Percentiles rank a stretch among this genome's conserved stretches.
Evolutionary conservation across 2,888 invertebrate species (phyloP).

Genomic region (Eupithecia centaureata): DNA sequence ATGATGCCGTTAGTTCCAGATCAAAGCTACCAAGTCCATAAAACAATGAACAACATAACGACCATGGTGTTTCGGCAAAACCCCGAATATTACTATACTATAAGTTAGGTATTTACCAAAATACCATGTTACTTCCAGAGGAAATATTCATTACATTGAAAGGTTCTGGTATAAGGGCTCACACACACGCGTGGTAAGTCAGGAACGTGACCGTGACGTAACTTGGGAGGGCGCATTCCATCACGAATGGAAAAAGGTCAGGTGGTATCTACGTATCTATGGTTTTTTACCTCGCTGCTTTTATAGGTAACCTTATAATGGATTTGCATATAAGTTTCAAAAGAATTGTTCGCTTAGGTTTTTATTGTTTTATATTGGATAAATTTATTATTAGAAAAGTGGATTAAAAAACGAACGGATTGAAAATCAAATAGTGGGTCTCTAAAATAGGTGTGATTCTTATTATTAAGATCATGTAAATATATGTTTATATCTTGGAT

Average conservation of each 20-base stretch:
- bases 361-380: no score
- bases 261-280: background rate
- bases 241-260: slow-evolving; percentile 13
- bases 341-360: background rate
- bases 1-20: background rate
- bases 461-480: no score
- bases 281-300: background rate
- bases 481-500: no score
- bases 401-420: no score
- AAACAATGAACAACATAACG: background rate
- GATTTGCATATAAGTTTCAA: background rate
- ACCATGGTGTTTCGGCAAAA: slow-evolving; percentile 5
- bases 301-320: background rate
- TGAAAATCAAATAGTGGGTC: no score
- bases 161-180: slow-evolving; percentile 48
- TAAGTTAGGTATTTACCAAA: slow-evolving; percentile 33
- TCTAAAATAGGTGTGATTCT: no score
- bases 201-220: background rate
- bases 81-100: background rate
- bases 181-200: slow-evolving; percentile 1
- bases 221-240: slow-evolving; percentile 11
- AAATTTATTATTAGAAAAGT: no score
- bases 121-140: slow-evolving; percentile 50
- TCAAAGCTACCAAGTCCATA: background rate
- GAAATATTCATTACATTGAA: slow-evolving; percentile 65